A percentile compares a stretch with the other conserved stretches of the same genome.
phyloP scores from a whole-genome alignment of 2,797 vertebrate species.

The Mormyrops attenuatus region DNA sequence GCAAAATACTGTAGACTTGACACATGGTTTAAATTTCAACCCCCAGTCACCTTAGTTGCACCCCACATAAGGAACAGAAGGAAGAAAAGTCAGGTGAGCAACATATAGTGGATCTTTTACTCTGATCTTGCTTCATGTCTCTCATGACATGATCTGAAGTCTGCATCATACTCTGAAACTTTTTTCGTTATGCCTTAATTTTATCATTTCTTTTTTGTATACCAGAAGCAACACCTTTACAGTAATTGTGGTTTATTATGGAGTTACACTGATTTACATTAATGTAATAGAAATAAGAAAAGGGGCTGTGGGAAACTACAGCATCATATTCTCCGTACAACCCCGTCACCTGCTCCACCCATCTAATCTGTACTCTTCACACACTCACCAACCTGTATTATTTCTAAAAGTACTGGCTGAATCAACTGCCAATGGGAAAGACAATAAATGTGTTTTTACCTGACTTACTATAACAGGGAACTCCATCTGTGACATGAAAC shows the following conservation, averaged over 20 bases:
- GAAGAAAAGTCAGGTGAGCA: conserved; percentile 25
- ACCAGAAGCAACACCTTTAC: not conserved
- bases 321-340: not conserved
- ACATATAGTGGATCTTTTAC: conserved; percentile 18
- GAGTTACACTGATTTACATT: not conserved
- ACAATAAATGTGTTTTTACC: too few relatives aligned
- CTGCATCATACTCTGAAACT: conserved; percentile 29
- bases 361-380: not conserved
- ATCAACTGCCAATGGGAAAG: too few relatives aligned
- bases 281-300: not conserved
- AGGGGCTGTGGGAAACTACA: not conserved
- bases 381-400: not conserved
- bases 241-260: not conserved
- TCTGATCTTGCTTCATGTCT: conserved; percentile 28
- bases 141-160: conserved; percentile 33
- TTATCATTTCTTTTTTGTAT: conserved; percentile 15
- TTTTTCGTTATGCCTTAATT: conserved; percentile 42
- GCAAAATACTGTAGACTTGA: conserved; percentile 20
- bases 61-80: conserved; percentile 21
- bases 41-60: conserved; percentile 25
- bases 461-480: too few relatives aligned
- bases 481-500: too few relatives aligned
- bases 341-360: not conserved
- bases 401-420: not conserved
- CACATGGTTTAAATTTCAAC: conserved; percentile 19